These are phyloP conservation scores for Tonatia bakeri DNA, from an alignment of 2,113 vertebrate species.

Conservation along the genomic window DNA sequence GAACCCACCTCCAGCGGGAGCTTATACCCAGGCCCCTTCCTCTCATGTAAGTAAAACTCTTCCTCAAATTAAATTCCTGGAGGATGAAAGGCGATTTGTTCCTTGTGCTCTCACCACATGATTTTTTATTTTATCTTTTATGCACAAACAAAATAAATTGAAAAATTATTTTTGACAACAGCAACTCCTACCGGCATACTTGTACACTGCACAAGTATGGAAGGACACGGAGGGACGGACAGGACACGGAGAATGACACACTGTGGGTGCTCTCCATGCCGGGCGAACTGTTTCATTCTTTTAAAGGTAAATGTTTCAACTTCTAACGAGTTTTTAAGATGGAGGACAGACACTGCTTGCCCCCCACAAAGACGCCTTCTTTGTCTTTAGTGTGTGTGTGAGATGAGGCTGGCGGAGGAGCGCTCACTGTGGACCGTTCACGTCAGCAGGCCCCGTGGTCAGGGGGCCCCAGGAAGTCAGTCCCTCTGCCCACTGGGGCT, in stretches of 20 bases:
- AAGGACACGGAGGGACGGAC: not conserved
- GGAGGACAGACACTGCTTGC: not conserved
- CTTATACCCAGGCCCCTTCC: not conserved
- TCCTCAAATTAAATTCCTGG: slow-evolving; percentile 49
- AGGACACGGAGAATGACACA: not conserved
- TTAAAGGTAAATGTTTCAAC: slow-evolving; percentile 15
- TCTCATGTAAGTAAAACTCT: slow-evolving; percentile 46
- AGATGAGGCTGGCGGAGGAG: not conserved
- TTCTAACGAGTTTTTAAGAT: not conserved
- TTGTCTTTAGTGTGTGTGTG: not conserved
- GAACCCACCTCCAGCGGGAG: slow-evolving; percentile 29
- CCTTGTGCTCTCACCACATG: not conserved
- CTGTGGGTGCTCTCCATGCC: not conserved
- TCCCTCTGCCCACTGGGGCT: rapidly evolving
- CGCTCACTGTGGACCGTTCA: not conserved
- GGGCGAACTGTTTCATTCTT: not conserved
- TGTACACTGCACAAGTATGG: not conserved
- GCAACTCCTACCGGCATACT: not conserved
- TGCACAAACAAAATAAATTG: slow-evolving; percentile 43
- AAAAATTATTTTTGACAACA: slow-evolving; percentile 57
- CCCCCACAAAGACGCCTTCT: not conserved
- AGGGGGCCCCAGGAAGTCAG: not conserved
- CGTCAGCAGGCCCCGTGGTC: rapidly evolving
- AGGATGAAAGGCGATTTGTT: not conserved
- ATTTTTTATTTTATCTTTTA: not conserved